Evolutionary conservation across 2,888 invertebrate species (phyloP), one percentile per base, ranked within the genome.

Genomic region (Hypsopygia costalis): DNA sequence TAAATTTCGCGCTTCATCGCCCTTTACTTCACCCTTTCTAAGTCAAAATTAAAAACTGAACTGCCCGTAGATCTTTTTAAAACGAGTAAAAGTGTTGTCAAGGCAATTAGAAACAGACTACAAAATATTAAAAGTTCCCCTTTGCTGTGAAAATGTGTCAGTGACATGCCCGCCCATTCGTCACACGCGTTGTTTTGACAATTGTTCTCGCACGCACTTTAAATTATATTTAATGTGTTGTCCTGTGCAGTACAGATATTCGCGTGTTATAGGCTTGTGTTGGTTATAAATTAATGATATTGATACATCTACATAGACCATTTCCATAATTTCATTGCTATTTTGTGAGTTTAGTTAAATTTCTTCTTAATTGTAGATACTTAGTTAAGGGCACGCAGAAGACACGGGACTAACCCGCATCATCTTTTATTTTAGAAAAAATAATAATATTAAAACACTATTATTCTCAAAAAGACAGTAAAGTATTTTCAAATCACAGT

Each of bases 71-170:
- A 50, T 48, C 57, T 58, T 66, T 70, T 67, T 57, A 62, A 67
- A 62, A 55, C 51, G 49, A 54, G 40, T 52, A 51, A 56, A 56
- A 69, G 57, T 62, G 62, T 67, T 67, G 66, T 61, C 47, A 54
- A 43, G 61, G 77, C 78, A 78, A 80, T 81, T 81, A 77, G 73
- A 71, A 76, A 72, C 80, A 80, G 78, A 72, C 71, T 67, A 68
- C 68, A 72, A 75, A 77, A 74, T 80, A 77, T 78, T 78, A 78
- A 81, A 80, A 72, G 60, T 65, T 64, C 73, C 79, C 80, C 74
- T 65, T 56, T 25, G 56, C 47, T 55, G 45, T 55, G 61, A 47
- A 49, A 63, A 66, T 61, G 58, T 73, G 76, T 70, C 69, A 59
- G 47, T 51, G 51, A 55, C 74, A 75, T 49, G 54, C 51, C 44